Evolutionary conservation across 2,888 invertebrate species (phyloP).

Genomic region (Pseudolycoriella hygida): DNA sequence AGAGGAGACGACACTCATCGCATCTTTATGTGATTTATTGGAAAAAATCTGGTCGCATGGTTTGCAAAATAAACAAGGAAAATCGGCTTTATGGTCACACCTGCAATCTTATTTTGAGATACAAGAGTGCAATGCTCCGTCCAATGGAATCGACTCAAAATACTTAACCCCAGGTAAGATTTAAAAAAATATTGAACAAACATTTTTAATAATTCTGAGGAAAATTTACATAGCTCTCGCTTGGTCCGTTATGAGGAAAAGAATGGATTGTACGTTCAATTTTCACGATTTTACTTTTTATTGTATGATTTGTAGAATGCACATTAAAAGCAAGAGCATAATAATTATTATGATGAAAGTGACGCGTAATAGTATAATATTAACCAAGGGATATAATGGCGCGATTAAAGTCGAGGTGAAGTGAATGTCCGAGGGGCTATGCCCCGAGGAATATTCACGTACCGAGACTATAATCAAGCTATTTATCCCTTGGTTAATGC

Average conservation of each 20-base stretch:
- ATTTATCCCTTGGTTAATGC: no score
- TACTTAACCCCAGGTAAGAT: constrained; percentile 35
- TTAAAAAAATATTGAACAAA: neutral
- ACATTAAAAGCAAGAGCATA: neutral
- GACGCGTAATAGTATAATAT: no score
- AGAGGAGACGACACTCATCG: constrained; percentile 95
- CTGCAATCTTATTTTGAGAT: constrained; percentile 75
- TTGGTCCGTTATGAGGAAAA: constrained; percentile 83
- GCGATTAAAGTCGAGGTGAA: no score
- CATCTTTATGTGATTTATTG: constrained; percentile 90
- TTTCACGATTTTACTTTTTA: neutral
- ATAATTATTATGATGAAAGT: no score
- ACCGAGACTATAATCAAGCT: no score
- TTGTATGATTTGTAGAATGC: neutral
- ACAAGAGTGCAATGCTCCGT: constrained; percentile 44
- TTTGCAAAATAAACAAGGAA: constrained; percentile 85
- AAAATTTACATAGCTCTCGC: constrained; percentile 46
- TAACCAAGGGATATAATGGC: no score
- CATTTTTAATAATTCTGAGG: neutral
- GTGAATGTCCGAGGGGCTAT: no score
- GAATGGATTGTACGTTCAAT: constrained; percentile 68
- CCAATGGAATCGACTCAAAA: constrained; percentile 35
- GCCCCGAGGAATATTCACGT: no score
- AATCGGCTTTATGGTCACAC: constrained; percentile 95
- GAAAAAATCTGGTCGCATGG: constrained; percentile 98